Evolutionary conservation across 2,888 invertebrate genomes (phyloP).

Genomic region (Leptopilina syphax): DNA sequence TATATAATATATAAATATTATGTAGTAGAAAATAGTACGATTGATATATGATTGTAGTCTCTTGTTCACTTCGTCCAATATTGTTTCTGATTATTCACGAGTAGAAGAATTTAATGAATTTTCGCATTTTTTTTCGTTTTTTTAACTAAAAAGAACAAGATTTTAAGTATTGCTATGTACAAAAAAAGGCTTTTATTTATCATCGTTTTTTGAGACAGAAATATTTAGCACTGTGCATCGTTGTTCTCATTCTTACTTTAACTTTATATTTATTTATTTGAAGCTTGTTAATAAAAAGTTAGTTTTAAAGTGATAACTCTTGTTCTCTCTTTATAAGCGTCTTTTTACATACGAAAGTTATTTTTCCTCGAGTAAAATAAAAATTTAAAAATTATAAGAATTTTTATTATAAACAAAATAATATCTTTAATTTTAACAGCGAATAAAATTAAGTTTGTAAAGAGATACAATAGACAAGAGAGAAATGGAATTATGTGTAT

Average conservation of each 20-base stretch:
- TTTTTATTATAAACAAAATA: no score
- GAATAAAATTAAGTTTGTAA: neutral
- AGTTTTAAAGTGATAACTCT: constrained; percentile 46
- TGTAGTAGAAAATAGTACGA: neutral
- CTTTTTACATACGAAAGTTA: neutral
- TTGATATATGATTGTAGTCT: neutral
- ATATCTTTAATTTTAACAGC: no score
- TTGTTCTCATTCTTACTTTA: constrained; percentile 46
- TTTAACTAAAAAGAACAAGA: constrained; percentile 54
- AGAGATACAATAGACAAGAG: constrained; percentile 39
- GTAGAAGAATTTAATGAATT: constrained; percentile 46
- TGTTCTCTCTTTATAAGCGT: neutral
- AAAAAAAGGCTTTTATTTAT: constrained; percentile 65
- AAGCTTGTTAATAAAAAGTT: constrained; percentile 49
- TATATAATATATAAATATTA: no score
- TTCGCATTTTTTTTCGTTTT: no score
- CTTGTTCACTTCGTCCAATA: constrained; percentile 34
- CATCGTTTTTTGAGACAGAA: constrained; percentile 40
- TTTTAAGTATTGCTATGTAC: constrained; percentile 67
- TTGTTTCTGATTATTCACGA: constrained; percentile 51
- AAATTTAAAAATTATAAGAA: no score
- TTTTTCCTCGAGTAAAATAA: neutral
- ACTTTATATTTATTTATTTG: constrained; percentile 60
- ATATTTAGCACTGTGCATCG: constrained; percentile 52
- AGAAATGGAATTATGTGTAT: constrained; percentile 39